Conservation (phyloP, 64 coral and sea anemone genomes). For the Orbicella faveolata region DNA sequence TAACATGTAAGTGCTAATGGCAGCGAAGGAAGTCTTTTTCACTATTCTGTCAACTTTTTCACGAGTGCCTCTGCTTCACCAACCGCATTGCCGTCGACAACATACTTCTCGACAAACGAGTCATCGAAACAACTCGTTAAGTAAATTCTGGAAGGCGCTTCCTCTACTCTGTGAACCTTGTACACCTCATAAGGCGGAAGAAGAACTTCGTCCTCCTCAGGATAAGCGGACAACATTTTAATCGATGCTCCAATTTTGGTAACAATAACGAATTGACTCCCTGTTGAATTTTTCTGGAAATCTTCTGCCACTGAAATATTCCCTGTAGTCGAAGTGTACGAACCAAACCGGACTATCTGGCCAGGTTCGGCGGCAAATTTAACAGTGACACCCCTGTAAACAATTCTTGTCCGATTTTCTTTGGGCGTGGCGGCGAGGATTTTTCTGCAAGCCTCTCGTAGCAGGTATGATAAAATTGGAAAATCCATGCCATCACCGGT, state of each 20-base stretch:
- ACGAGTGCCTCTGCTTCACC: slow-evolving; percentile 35
- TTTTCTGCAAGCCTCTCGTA: slow-evolving; percentile 79
- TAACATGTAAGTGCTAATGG: no score
- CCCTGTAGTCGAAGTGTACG: slow-evolving; percentile 71
- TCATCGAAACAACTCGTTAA: slow-evolving; percentile 66
- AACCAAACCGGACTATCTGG: slow-evolving; percentile 69
- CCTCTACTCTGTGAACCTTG: slow-evolving; percentile 60
- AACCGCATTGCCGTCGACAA: slow-evolving; percentile 45
- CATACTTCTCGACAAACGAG: slow-evolving; percentile 64
- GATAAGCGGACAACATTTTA: slow-evolving; percentile 64
- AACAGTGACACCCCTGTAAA: slow-evolving; percentile 58
- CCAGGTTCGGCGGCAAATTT: slow-evolving; percentile 30
- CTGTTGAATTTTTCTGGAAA: slow-evolving; percentile 48
- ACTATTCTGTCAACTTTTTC: slow-evolving; percentile 9
- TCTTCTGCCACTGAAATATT: slow-evolving; percentile 51
- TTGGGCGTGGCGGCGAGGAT: slow-evolving; percentile 61
- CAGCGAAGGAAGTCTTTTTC: neutral
- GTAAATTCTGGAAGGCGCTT: slow-evolving; percentile 42
- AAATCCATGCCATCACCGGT: slow-evolving; percentile 78
- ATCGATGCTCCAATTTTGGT: slow-evolving; percentile 72
- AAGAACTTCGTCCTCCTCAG: slow-evolving; percentile 70
- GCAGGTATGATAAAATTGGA: slow-evolving; percentile 69
- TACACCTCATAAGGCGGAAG: slow-evolving; percentile 69
- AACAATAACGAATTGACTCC: slow-evolving; percentile 75
- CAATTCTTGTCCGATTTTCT: slow-evolving; percentile 58